Base-by-base conservation (phyloP, 2,888 invertebrate species). In the Pseudococcus viburni region DNA sequence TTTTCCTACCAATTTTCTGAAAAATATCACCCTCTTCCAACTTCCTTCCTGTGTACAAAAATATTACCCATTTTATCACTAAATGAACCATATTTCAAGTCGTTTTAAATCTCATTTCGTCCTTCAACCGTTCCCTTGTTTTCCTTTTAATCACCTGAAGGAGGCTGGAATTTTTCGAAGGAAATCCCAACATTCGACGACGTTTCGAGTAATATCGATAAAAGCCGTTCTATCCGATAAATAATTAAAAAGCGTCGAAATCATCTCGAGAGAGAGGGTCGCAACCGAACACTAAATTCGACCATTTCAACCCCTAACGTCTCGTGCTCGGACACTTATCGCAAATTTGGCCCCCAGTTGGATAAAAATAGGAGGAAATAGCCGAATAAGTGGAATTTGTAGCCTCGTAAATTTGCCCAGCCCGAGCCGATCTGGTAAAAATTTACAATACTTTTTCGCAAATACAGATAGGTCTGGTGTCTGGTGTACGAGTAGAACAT, bases 121-220 rank as follows among this genome's bases (percentile, higher is more conserved):
- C 42, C 42, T 42, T 42, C 42, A 42, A 42, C 8, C 42, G 9
- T 5, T 8, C 42, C 42, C 6, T n/a, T 42, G 42, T 42, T 42
- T 42, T 42, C 5, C 42, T 42, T 42, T 5, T 42, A 42, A 42
- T 42, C 42, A 42, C 42, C 42, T 42, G 9, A 42, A 42, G 9
- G 8, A 7, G 42, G 42, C 42, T 8, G 42, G 5, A 42, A 42
- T 42, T n/a, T 15, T 51, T 51, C 9, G 9, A 12, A 51, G 51
- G 26, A 33, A 33, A 33, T 33, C 51, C 51, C 11, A 9, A 42
- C 42, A 42, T 33, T 33, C 42, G 0, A 42, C 26, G 26, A 33
- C 46, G 51, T 64, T 64, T 22, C 42, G 26, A 19, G 59, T 64
- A 64, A 64, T 64, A 64, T 64, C 64, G 64, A 64, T 64, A 64